Conservation (phyloP, 2,888 invertebrate genomes). For the Lasius platythorax region DNA sequence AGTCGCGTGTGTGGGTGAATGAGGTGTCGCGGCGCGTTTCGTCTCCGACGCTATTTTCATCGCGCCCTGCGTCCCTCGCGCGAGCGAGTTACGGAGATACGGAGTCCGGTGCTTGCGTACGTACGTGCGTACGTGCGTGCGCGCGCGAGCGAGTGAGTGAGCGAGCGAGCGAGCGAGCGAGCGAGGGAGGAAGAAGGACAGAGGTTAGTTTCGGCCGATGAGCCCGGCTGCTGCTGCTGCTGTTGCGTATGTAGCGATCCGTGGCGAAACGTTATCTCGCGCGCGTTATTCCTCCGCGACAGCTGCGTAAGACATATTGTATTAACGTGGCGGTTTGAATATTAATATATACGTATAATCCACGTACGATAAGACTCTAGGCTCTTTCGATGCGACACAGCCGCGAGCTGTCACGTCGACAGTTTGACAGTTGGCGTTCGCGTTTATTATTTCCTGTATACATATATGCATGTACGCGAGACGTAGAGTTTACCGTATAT, state of each 20-base stretch:
- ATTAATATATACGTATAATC: neutral
- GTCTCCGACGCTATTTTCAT: constrained; percentile 78
- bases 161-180: constrained; percentile 11
- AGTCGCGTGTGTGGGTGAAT: constrained; percentile 81
- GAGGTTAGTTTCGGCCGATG: constrained; percentile 76
- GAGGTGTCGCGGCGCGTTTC: constrained; percentile 71
- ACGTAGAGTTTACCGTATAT: neutral
- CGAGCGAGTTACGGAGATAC: constrained; percentile 51
- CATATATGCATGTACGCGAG: too few relatives aligned
- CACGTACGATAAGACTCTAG: neutral
- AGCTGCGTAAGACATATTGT: constrained; percentile 31
- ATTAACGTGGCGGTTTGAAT: neutral
- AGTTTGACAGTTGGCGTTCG: neutral
- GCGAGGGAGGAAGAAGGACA: constrained; percentile 60
- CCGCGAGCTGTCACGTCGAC: neutral
- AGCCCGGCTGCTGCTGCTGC: constrained; percentile 9
- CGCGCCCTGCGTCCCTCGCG: constrained; percentile 66
- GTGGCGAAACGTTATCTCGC: constrained; percentile 6
- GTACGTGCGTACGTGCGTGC: constrained; percentile 33
- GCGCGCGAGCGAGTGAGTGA: constrained; percentile 29
- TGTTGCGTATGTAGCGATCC: constrained; percentile 42
- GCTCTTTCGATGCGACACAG: neutral
- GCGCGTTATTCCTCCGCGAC: neutral
- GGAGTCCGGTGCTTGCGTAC: constrained; percentile 36
- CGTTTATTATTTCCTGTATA: neutral